These are phyloP conservation scores for Bubo bubo DNA, from an alignment of 2,113 vertebrate species.

Conservation along the genomic window DNA sequence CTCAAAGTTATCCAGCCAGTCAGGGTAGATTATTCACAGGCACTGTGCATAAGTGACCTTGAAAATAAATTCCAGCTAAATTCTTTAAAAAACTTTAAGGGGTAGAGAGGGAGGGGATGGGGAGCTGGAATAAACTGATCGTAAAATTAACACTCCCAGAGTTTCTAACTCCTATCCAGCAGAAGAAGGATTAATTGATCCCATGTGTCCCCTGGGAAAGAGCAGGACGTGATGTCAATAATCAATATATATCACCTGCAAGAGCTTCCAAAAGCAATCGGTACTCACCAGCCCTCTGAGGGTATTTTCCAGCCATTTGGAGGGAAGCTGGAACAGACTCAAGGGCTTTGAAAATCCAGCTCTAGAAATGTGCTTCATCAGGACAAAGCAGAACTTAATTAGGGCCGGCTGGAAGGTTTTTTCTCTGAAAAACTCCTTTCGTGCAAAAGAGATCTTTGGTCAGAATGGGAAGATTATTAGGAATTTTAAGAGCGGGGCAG, in stretches of 20 bases:
- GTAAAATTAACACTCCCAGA: not conserved
- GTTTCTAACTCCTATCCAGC: not conserved
- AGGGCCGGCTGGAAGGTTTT: not conserved
- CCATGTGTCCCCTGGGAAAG: not conserved
- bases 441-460: not conserved
- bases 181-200: not conserved
- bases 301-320: not conserved
- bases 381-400: not conserved
- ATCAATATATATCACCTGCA: accelerated
- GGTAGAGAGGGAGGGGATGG: too few relatives aligned
- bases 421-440: not conserved
- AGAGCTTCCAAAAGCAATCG: not conserved
- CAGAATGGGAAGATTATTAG: not conserved
- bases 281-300: not conserved
- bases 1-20: not conserved
- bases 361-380: not conserved
- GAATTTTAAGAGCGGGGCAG: not conserved
- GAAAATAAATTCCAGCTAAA: conserved; percentile 13
- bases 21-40: not conserved
- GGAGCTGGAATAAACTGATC: not conserved
- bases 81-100: not conserved
- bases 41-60: not conserved
- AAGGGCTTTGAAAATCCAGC: not conserved
- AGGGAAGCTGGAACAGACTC: not conserved
- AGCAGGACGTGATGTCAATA: not conserved